Conservation (phyloP, 2,797 vertebrate genomes). For the Thamnophis elegans region DNA sequence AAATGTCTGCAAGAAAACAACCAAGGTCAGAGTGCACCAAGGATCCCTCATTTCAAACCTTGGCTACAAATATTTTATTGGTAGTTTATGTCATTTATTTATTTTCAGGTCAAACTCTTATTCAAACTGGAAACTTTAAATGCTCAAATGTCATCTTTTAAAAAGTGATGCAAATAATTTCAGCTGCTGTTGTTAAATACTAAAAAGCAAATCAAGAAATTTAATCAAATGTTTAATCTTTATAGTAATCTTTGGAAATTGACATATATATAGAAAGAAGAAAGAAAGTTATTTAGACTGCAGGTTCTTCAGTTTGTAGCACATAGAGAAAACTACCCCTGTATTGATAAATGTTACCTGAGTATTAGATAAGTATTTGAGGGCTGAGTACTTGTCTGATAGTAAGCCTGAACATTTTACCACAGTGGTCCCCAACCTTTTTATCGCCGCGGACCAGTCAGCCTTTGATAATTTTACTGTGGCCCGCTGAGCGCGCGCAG, state of each 20-base stretch:
- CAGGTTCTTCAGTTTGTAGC: neutral
- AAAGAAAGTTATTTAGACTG: neutral
- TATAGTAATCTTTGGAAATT: neutral
- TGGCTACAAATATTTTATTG: neutral
- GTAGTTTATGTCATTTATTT: neutral
- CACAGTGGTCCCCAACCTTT: too few species aligned
- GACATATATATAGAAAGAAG: neutral
- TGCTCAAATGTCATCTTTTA: neutral
- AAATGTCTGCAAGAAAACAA: neutral
- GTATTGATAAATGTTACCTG: neutral
- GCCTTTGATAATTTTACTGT: too few species aligned
- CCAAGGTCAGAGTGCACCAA: neutral
- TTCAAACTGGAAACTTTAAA: neutral
- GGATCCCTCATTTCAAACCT: neutral
- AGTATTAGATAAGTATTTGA: neutral
- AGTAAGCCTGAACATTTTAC: neutral
- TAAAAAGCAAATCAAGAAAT: neutral
- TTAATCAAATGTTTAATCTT: neutral
- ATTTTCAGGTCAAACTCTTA: neutral
- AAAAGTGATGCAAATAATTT: neutral
- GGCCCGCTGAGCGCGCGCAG: too few species aligned
- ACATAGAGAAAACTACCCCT: neutral
- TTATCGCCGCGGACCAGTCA: too few species aligned
- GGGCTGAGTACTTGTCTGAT: neutral
- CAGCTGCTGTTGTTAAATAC: neutral